phyloP scores from a whole-genome alignment of 2,888 invertebrate species.

The Drosophila conformis region DNA sequence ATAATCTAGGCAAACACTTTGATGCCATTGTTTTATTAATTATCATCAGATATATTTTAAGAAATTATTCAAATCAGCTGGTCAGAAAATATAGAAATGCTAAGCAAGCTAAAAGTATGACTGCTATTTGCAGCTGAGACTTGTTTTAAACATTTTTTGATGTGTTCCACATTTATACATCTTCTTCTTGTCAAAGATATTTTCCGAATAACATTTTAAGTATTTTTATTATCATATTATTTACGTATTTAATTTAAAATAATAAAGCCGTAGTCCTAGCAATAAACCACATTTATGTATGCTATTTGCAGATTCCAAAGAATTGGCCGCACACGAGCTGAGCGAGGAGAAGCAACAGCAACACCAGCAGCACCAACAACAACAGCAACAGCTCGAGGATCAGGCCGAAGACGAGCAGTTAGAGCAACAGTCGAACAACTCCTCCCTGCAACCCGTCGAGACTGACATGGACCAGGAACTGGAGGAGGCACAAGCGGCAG shows the following conservation, averaged over 20 bases:
- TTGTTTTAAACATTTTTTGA: not conserved
- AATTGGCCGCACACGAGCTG: slow-evolving; percentile 81
- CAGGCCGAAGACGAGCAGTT: slow-evolving; percentile 49
- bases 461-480: slow-evolving; percentile 61
- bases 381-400: slow-evolving; percentile 54
- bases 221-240: not conserved
- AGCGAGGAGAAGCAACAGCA: slow-evolving; percentile 66
- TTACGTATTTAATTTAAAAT: not conserved
- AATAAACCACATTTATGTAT: not conserved
- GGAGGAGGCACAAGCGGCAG: slow-evolving; percentile 23
- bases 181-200: not conserved
- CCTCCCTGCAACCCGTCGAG: slow-evolving; percentile 47
- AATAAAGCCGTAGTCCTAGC: not conserved
- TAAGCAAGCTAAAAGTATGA: not conserved
- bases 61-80: not conserved
- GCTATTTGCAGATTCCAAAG: slow-evolving; percentile 83
- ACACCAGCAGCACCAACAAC: slow-evolving; percentile 50
- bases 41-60: not conserved
- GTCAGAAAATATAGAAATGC: not conserved
- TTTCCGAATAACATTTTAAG: not conserved
- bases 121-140: not conserved
- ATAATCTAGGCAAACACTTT: not conserved
- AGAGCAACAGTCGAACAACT: slow-evolving; percentile 39
- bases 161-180: not conserved
- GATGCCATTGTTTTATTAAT: not conserved